Conservation (phyloP, 2,888 invertebrate genomes). For the Ganaspis brasiliensis region DNA sequence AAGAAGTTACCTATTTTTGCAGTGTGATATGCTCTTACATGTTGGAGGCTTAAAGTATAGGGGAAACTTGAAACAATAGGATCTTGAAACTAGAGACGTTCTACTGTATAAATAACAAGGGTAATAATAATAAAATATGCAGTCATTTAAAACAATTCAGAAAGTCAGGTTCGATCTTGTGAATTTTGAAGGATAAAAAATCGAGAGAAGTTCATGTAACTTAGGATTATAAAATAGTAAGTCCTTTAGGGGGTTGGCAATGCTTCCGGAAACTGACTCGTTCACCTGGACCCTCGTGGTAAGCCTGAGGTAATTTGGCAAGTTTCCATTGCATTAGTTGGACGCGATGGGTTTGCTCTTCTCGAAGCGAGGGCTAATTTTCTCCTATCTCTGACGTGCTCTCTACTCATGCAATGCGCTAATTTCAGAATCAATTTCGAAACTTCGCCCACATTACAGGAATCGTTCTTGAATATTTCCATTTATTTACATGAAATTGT, state of each 20-base stretch:
- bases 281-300: slow-evolving; percentile 50
- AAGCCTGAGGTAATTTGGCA: slow-evolving; percentile 53
- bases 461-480: background rate
- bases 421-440: slow-evolving; percentile 43
- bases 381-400: slow-evolving; percentile 37
- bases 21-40: too few relatives aligned
- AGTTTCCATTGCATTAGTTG: slow-evolving; percentile 49
- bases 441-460: background rate
- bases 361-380: slow-evolving; percentile 50
- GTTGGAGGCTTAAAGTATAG: background rate
- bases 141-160: background rate
- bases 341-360: slow-evolving; percentile 28
- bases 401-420: slow-evolving; percentile 55
- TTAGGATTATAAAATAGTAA: slow-evolving; percentile 24
- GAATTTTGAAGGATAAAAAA: background rate
- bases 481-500: background rate
- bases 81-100: too few relatives aligned
- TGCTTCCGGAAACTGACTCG: slow-evolving; percentile 31
- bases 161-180: slow-evolving; percentile 26
- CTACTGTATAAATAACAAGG: too few relatives aligned
- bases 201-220: background rate
- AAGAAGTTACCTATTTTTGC: too few relatives aligned
- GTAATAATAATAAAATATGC: too few relatives aligned
- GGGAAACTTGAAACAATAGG: too few relatives aligned
- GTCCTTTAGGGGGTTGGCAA: slow-evolving; percentile 12